Base-by-base conservation (phyloP, 2,113 vertebrate genomes). In the Tetrax tetrax region DNA sequence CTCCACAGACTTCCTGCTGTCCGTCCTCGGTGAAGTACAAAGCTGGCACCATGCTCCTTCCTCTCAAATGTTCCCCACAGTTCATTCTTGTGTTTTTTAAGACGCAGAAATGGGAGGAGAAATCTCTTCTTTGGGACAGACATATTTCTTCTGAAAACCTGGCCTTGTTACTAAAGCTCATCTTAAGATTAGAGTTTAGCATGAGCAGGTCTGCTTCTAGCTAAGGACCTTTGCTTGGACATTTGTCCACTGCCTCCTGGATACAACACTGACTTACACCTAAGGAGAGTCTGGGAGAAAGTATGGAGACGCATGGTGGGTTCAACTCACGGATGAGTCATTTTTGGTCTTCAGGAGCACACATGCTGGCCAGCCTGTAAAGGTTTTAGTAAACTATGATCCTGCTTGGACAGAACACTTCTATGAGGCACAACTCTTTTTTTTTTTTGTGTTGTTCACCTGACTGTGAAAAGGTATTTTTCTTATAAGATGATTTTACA, bases 261-360 rank as follows among this genome's bases (percentile, higher is more conserved):
- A 38, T 28, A 57, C 12, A 18, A 57, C 14, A 18, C 23, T 27
- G 43, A 37, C 13, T 21, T 24, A 56, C n/a, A 24, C 41, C 33
- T 35, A 41, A 79, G 27, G 45, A 65, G 11, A 54, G 17, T 6
- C 50, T 4, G 1, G 8, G 19, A 5, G 21, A 70, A 65, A 81
- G 31, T 41, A 38, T 17, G 24, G 31, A 48, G 24, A n/a, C 1
- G 0, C 21, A 17, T 0, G 0, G 18, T 7, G 6, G 7, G 6
- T 56, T 61, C 22, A 33, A 1, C 27, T 76, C 69, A 65, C 43
- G 28, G 25, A 33, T 22, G 24, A 33, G 25, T 61, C 47, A 29
- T 6, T 31, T 31, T 2, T 35, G 12, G 21, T 68, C 50, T 47
- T 80, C 68, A 84, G 63, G 8, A 70, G 9, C 43, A 59, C 27